Percentiles rank a stretch among this genome's conserved stretches.
Conservation (phyloP, 2,888 invertebrate genomes). For the Eupithecia insigniata region DNA sequence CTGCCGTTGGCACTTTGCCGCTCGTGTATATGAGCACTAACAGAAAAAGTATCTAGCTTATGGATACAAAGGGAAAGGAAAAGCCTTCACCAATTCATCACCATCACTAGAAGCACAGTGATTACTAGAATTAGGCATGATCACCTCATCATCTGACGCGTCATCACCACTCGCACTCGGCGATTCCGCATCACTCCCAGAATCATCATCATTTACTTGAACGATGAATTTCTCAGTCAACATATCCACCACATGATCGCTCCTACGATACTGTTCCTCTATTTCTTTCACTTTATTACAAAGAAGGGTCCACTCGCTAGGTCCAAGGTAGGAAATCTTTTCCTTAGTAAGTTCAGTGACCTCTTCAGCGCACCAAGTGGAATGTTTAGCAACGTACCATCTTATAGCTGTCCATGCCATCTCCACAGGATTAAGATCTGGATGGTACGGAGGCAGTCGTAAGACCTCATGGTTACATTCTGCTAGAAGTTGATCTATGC, state of each 20-base stretch:
- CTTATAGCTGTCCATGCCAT: slow-evolving; percentile 19
- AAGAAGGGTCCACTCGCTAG: slow-evolving; percentile 8
- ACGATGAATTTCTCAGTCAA: background rate
- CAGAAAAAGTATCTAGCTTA: background rate
- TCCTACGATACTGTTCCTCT: slow-evolving; percentile 15
- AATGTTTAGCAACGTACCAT: slow-evolving; percentile 1
- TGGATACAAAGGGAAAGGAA: background rate
- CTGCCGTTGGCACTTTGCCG: too few relatives aligned
- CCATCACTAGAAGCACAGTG: background rate
- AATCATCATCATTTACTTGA: background rate
- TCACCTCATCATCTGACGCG: background rate
- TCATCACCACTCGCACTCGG: background rate
- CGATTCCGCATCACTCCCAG: background rate
- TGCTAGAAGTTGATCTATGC: slow-evolving; percentile 9
- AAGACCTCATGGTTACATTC: slow-evolving; percentile 12
- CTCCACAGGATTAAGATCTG: slow-evolving; percentile 24
- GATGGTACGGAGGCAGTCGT: slow-evolving; percentile 25
- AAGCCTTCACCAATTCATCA: background rate
- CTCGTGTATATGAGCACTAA: too few relatives aligned
- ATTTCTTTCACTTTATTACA: slow-evolving; percentile 14
- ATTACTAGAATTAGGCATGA: background rate
- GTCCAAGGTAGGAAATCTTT: slow-evolving; percentile 10
- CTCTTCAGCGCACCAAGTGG: background rate
- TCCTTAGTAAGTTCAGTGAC: slow-evolving; percentile 1
- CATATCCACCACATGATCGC: slow-evolving; percentile 4